Base-by-base conservation (phyloP, 2,113 vertebrate genomes). In the Hemiprocne comata region DNA sequence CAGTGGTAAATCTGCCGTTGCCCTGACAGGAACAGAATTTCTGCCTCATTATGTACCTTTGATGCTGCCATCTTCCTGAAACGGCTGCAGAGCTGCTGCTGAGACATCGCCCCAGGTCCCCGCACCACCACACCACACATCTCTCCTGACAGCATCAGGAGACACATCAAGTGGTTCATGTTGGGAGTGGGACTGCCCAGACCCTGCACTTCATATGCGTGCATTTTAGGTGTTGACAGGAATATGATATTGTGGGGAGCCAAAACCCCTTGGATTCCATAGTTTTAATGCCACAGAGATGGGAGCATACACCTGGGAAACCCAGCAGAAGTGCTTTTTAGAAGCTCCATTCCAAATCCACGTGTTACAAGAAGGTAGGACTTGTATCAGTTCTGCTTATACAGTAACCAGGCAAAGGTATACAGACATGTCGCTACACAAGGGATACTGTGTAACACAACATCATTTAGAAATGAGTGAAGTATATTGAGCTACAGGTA, bases 61-160 rank as follows among this genome's bases (percentile, higher is more conserved):
- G 20, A 73, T 1, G 4, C 11, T 12, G 5, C 4, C 13, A 8
- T 38, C 28, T 38, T 80, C 33, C 46, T 77, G 69, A 26, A 73
- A 88, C 0, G 7, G 38, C 26, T 38, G 36, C 12, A 21, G 40
- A 66, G 60, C 55, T 64, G 71, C 61, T 87, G 85, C 44, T 74
- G 55, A 57, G 44, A 55, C 29, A 31, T 28, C 0, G 1, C 11
- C 16, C 33, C 1, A 4, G 17, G 26, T 29, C 28, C 20, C 1
- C 0, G 1, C 3, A 3, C 61, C 1, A 4, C 13, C 9, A 3
- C 54, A 42, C 24, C 2, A 1, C 61, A 83, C 33, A 60, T 62
- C 42, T 72, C 57, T 67, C n/a, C 48, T 0, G 5, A 17, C 54
- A 57, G 61, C 51, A 31, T 24, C 93, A 23, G 36, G 24, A 36